Base-by-base conservation (phyloP, 53 echinoderm and acorn worm species). In the Actinopyga echinites region DNA sequence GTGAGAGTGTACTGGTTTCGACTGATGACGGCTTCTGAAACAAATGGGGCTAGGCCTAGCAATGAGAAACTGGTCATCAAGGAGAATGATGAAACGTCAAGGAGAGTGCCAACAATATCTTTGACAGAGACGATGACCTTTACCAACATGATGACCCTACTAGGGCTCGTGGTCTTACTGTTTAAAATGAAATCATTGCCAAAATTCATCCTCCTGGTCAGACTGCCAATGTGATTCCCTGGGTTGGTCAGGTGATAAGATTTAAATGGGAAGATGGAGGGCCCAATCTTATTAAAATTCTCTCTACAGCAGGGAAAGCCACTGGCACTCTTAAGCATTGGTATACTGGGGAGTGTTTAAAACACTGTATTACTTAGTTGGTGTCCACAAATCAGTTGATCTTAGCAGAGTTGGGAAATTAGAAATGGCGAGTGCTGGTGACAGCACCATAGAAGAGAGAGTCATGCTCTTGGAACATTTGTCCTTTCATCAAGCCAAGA, bases 261-360 rank as follows among this genome's bases (percentile, higher is more conserved):
- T 75, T 38, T 30, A 43, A 24, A 12, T 52, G 54, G 29, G 13
- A 26, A 7, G 55, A 52, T 52, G 75, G 55, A 24, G 54, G 52
- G 75, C 30, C 45, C 1, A 75, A 36, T 30, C 12, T 35, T 0
- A 54, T 75, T 44, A 75, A 75, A 52, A 22, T 53, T 30, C 6
- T 75, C 4, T 75, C 56, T 23, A 25, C 53, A 25, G 75, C 75
- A 11, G 75, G 55, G 53, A 75, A 75, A 19, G 75, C 75, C 26
- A 53, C 40, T 25, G 75, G 30, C 1, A 44, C 44, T 15, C 75
- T 53, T 10, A 29, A 52, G 30, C 26, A 75, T 75, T 75, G 75
- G 75, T 75, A 42, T 42, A 71, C 38, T 26, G 73, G 4, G 37
- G 73, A 71, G 37, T 71, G 40, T 40, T 4, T 69, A 5, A 20